phyloP scores from a whole-genome alignment of 2,888 invertebrate species.

The Cataglyphis altisquamis region DNA sequence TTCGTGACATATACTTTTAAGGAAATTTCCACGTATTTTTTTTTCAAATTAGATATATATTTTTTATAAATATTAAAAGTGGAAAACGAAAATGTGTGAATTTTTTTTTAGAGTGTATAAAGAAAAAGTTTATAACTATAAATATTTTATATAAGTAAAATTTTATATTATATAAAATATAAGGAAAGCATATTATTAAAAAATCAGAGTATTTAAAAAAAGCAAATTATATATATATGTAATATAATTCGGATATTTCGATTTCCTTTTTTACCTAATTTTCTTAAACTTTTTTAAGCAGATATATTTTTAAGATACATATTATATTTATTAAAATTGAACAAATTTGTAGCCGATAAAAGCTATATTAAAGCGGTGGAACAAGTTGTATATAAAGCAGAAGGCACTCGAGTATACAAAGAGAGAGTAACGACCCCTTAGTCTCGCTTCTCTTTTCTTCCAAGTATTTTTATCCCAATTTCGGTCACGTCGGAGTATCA shows the following conservation, averaged over 20 bases:
- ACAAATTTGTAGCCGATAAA: neutral
- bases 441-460: constrained; percentile 58
- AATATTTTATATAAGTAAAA: constrained; percentile 1
- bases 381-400: neutral
- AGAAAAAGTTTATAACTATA: neutral
- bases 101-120: neutral
- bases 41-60: neutral
- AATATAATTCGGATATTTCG: neutral
- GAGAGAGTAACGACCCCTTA: constrained; percentile 69
- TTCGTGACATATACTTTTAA: neutral
- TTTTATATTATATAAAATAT: neutral
- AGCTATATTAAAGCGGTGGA: neutral
- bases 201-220: neutral
- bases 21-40: neutral
- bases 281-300: neutral
- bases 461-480: constrained; percentile 77
- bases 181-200: neutral
- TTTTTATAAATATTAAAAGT: neutral
- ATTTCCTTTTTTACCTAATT: neutral
- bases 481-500: constrained; percentile 70
- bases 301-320: constrained; percentile 15
- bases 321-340: neutral
- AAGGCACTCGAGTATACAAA: neutral
- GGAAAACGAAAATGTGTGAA: neutral
- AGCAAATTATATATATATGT: neutral